A percentile compares a stretch with the other conserved stretches of the same genome.
These are phyloP conservation scores for Ptiloglossa arizonensis DNA, from an alignment of 1,140 invertebrate species.

Conservation along the genomic window DNA sequence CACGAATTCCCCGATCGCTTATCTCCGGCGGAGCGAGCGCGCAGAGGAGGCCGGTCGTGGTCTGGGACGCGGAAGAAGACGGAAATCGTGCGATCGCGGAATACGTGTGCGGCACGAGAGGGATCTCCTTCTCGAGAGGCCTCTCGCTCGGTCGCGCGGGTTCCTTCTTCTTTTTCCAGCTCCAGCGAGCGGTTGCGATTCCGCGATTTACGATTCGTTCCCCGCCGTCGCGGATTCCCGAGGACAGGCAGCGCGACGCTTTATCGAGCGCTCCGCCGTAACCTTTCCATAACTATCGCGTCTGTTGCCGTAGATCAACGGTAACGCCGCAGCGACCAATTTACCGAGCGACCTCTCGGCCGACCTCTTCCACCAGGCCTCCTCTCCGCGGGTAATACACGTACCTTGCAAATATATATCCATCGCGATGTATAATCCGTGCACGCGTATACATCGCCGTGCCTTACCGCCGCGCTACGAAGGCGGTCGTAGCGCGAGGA, in stretches of 20 bases:
- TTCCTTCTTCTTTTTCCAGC: conserved; percentile 41
- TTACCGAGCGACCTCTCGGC: conserved; percentile 74
- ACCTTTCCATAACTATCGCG: conserved; percentile 77
- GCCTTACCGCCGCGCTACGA: neutral
- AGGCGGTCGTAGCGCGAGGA: neutral
- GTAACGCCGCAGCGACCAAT: conserved; percentile 73
- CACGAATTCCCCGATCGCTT: conserved; percentile 31
- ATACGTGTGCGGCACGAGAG: conserved; percentile 36
- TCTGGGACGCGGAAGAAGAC: conserved; percentile 45
- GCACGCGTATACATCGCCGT: conserved; percentile 37
- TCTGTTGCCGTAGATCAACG: conserved; percentile 75
- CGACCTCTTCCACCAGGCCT: conserved; percentile 70
- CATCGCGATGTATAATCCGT: conserved; percentile 50
- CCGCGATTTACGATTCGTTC: conserved; percentile 71
- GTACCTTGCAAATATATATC: conserved; percentile 60
- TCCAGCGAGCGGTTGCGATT: conserved; percentile 61
- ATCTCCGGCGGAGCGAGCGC: conserved; percentile 14
- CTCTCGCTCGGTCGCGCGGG: conserved; percentile 30
- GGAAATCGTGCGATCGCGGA: conserved; percentile 55
- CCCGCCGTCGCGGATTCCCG: conserved; percentile 64
- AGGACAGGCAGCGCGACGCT: conserved; percentile 70
- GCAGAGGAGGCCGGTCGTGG: conserved; percentile 27
- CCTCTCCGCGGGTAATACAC: conserved; percentile 59
- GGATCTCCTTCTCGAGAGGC: conserved; percentile 23
- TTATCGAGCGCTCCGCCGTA: conserved; percentile 69